Evolutionary conservation across 2,113 vertebrate species (phyloP).

Genomic region (Cheirogaleus medius): DNA sequence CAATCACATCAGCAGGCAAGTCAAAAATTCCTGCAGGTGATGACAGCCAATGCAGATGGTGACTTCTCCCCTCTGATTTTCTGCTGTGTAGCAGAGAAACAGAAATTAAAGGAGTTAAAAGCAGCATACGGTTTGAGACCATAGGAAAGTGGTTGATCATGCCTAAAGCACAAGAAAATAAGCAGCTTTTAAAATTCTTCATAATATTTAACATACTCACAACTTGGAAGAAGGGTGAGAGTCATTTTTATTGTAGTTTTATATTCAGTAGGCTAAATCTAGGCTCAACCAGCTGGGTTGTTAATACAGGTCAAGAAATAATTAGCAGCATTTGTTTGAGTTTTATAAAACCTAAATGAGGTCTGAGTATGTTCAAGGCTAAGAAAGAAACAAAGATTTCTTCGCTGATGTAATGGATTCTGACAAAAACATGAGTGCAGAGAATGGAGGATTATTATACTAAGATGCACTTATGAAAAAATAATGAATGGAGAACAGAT

Average conservation of each 20-base stretch:
- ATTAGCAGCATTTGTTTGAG: conserved; percentile 36
- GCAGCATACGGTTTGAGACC: conserved; percentile 52
- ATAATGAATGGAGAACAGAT: background rate
- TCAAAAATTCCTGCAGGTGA: conserved; percentile 50
- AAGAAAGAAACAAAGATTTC: conserved; percentile 46
- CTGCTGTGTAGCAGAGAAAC: conserved; percentile 41
- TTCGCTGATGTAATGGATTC: conserved; percentile 57
- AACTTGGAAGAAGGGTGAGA: conserved; percentile 41
- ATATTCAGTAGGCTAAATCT: background rate
- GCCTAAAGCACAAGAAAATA: conserved; percentile 41
- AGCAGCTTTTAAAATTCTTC: background rate
- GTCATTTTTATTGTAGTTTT: conserved; percentile 56
- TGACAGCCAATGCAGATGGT: conserved; percentile 67
- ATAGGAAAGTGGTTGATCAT: background rate
- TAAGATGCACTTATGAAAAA: conserved; percentile 17
- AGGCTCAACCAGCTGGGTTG: conserved; percentile 8
- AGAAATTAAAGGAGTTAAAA: conserved; percentile 68
- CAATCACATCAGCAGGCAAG: background rate
- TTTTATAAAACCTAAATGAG: conserved; percentile 15
- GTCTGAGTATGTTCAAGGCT: conserved; percentile 18
- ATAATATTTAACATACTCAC: conserved; percentile 27
- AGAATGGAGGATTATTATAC: background rate
- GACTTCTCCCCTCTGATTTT: conserved; percentile 36
- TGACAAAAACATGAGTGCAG: conserved; percentile 58
- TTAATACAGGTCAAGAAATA: conserved; percentile 72